Evolutionary conservation across 2,888 invertebrate species (phyloP).

Genomic region (Antitype chi): DNA sequence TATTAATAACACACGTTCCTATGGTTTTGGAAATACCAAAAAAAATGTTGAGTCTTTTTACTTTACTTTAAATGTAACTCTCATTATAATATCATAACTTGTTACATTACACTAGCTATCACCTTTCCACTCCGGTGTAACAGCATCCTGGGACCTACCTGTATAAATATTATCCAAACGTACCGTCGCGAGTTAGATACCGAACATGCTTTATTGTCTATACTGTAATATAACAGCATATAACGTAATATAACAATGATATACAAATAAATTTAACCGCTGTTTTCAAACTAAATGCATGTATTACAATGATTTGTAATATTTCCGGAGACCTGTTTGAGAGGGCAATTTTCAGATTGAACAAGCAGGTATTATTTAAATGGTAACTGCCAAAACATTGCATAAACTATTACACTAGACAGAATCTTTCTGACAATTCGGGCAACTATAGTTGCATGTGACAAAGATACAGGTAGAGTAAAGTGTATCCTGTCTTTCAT

Average conservation of each 20-base stretch:
- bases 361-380: background rate
- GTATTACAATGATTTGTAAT: conserved; percentile 50
- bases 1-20: no score
- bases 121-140: conserved; percentile 70
- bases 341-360: conserved; percentile 26
- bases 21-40: background rate
- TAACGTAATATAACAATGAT: conserved; percentile 71
- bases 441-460: background rate
- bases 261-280: conserved; percentile 61
- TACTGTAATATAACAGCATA: conserved; percentile 61
- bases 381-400: background rate
- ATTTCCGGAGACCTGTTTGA: conserved; percentile 35
- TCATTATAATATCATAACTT: background rate
- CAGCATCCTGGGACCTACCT: conserved; percentile 66
- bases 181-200: conserved; percentile 78
- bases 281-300: conserved; percentile 55
- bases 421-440: background rate
- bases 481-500: background rate
- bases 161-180: conserved; percentile 83
- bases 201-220: conserved; percentile 77
- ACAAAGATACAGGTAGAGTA: no score
- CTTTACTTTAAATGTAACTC: background rate
- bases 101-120: background rate
- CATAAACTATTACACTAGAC: background rate
- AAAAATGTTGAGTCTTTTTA: no score